Conservation (phyloP, 1,140 invertebrate genomes). For the Delia radicum region DNA sequence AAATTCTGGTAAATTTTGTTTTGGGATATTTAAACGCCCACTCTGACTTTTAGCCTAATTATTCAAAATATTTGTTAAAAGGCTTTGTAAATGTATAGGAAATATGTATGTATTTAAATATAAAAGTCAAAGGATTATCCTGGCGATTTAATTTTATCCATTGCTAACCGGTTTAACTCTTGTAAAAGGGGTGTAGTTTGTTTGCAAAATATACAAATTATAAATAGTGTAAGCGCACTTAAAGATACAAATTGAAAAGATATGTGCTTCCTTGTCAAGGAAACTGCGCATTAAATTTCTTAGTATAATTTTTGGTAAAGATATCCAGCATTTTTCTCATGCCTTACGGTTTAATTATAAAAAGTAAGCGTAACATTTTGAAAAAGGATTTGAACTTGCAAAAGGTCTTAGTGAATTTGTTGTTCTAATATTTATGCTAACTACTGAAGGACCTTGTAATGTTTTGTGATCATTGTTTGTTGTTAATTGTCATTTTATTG, state of each 20-base stretch:
- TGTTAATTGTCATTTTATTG: constrained; percentile 2
- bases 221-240: background rate
- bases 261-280: background rate
- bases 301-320: background rate
- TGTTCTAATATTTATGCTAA: background rate
- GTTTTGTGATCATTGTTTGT: background rate
- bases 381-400: background rate
- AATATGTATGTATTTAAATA: too few relatives aligned
- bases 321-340: background rate
- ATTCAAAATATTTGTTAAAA: background rate
- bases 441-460: background rate
- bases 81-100: too few relatives aligned
- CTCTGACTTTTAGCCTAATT: background rate
- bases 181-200: background rate
- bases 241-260: background rate
- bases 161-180: background rate
- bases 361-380: background rate
- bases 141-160: background rate
- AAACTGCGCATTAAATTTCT: background rate
- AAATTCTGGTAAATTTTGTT: too few relatives aligned
- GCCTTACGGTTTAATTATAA: background rate
- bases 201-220: background rate
- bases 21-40: too few relatives aligned
- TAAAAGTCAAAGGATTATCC: background rate
- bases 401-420: background rate